phyloP scores from a whole-genome alignment of 2,797 vertebrate genomes.

The Jordanella pulchra region DNA sequence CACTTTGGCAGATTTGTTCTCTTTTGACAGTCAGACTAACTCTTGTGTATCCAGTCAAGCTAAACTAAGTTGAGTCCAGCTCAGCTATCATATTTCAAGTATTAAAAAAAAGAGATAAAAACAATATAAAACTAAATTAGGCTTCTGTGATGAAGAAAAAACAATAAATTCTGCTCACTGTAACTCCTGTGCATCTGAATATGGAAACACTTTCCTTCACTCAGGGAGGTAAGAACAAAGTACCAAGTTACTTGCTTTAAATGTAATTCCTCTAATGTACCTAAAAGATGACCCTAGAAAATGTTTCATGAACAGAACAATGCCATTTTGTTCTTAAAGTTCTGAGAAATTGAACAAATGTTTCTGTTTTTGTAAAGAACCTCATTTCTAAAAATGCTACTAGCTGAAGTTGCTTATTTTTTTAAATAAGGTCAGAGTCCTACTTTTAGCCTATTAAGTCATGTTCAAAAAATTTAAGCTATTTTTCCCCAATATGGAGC shows the following conservation, averaged over 20 bases:
- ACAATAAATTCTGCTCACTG: not conserved
- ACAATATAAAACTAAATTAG: not conserved
- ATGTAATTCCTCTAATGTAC: not conserved
- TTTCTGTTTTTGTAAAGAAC: not conserved
- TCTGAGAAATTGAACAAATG: not conserved
- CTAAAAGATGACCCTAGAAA: not conserved
- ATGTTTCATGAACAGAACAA: not conserved
- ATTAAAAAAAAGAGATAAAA: not conserved
- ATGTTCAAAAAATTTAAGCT: not conserved
- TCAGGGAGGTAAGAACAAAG: not conserved
- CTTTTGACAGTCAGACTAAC: too few species aligned
- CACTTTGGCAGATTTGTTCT: too few species aligned
- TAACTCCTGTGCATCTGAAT: not conserved
- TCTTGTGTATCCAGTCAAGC: constrained; percentile 1
- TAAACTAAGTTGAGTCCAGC: not conserved
- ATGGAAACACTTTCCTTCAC: not conserved
- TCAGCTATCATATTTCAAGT: not conserved
- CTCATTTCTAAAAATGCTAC: not conserved
- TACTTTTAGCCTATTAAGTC: not conserved
- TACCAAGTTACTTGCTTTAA: not conserved
- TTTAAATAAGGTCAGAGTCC: not conserved
- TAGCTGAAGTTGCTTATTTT: not conserved
- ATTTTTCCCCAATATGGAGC: not conserved
- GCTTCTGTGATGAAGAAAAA: not conserved
- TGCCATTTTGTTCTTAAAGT: not conserved